Conservation (phyloP, 2,797 vertebrate species). For the Notolepis coatsorum region DNA sequence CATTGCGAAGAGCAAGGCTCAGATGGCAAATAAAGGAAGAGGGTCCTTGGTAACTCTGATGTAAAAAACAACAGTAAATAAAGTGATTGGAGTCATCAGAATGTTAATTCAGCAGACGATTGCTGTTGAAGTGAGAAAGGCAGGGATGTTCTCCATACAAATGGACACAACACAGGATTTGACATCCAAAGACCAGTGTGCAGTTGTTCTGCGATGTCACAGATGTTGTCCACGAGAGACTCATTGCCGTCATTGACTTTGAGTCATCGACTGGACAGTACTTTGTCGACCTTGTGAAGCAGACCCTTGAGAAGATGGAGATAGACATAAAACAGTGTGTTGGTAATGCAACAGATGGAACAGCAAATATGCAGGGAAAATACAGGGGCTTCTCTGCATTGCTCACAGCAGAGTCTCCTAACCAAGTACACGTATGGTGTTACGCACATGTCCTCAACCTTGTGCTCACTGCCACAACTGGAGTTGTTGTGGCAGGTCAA, state of each 20-base stretch:
- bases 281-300: conserved; percentile 19
- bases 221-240: conserved; percentile 24
- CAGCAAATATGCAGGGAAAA: conserved; percentile 27
- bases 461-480: background rate
- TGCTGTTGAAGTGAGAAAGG: background rate
- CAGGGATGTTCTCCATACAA: conserved; percentile 22
- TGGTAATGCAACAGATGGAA: conserved; percentile 34
- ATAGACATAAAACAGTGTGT: conserved; percentile 27
- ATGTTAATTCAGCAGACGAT: too few species aligned
- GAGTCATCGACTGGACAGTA: conserved; percentile 17
- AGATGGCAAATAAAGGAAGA: too few species aligned
- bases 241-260: conserved; percentile 31
- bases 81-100: too few species aligned
- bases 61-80: too few species aligned
- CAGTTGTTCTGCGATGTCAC: conserved; percentile 16
- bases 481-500: background rate
- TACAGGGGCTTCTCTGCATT: conserved; percentile 30
- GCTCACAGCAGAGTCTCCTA: conserved; percentile 20
- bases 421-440: conserved; percentile 32
- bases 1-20: too few species aligned
- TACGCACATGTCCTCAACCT: conserved; percentile 7
- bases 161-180: conserved; percentile 25
- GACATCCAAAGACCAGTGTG: conserved; percentile 13
- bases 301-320: conserved; percentile 2
- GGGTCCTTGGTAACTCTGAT: too few species aligned